A percentile compares a stretch with the other conserved stretches of the same genome.
These are phyloP conservation scores for Salminus brasiliensis DNA, from an alignment of 2,113 vertebrate species.

Conservation along the genomic window DNA sequence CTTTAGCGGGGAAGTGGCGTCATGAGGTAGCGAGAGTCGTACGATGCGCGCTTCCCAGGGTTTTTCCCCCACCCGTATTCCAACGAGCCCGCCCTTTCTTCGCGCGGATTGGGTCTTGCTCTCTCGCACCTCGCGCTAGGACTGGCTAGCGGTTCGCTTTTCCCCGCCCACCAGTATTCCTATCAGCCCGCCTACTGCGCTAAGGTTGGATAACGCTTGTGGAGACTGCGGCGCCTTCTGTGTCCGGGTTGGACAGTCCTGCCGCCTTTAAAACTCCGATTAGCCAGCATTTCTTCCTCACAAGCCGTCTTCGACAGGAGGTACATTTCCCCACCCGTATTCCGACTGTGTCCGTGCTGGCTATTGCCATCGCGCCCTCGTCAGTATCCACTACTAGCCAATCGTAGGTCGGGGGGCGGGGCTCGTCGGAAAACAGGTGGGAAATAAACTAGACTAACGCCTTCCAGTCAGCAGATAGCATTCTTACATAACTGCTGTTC, in stretches of 20 bases:
- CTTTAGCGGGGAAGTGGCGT: conserved; percentile 64
- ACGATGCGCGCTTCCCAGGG: conserved; percentile 55
- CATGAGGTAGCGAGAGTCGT: conserved; percentile 60
- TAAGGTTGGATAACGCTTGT: too few species aligned
- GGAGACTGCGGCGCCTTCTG: too few species aligned
- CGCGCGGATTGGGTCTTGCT: too few species aligned
- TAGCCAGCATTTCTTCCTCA: too few species aligned
- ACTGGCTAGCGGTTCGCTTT: too few species aligned
- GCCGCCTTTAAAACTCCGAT: too few species aligned
- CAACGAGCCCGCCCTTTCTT: not conserved
- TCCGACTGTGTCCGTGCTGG: not conserved
- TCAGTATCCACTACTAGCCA: not conserved
- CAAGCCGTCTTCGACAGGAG: too few species aligned
- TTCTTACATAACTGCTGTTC: conserved; percentile 66
- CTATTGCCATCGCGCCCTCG: not conserved
- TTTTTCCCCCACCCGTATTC: not conserved
- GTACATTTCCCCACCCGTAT: not conserved
- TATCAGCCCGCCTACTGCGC: too few species aligned
- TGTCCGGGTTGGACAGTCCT: too few species aligned
- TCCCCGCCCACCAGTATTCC: not conserved
- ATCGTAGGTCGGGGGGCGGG: too few species aligned
- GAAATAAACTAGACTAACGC: not conserved
- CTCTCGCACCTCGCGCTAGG: too few species aligned
- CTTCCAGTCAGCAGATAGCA: conserved; percentile 27
- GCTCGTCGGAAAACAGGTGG: not conserved